Evolutionary conservation across 2,113 vertebrate species (phyloP).

Genomic region (Scomber japonicus): DNA sequence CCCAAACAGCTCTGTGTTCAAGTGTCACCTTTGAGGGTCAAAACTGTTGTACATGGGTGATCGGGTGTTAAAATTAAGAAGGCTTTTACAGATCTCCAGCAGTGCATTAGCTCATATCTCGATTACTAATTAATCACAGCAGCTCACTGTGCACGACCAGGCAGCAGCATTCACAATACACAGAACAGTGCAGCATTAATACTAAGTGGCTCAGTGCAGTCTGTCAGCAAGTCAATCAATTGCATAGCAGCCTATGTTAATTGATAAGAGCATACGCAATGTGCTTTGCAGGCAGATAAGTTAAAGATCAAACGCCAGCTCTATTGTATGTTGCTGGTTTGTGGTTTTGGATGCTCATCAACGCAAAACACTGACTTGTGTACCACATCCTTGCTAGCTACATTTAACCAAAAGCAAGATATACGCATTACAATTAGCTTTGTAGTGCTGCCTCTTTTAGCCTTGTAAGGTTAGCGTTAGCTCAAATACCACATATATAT

Average conservation of each 20-base stretch:
- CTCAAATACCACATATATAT: slow-evolving; percentile 32
- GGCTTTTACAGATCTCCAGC: slow-evolving; percentile 19
- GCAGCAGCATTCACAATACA: slow-evolving; percentile 38
- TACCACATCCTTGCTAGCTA: slow-evolving; percentile 25
- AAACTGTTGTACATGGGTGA: background rate
- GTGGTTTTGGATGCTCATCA: slow-evolving; percentile 17
- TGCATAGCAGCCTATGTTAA: slow-evolving; percentile 35
- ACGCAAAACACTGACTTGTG: slow-evolving; percentile 17
- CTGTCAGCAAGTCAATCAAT: slow-evolving; percentile 56
- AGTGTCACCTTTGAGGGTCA: slow-evolving; percentile 9
- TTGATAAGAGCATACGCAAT: slow-evolving; percentile 33
- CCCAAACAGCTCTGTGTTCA: background rate
- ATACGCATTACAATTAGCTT: slow-evolving; percentile 73
- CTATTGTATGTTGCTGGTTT: background rate
- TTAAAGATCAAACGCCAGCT: slow-evolving; percentile 9
- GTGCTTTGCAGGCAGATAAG: slow-evolving; percentile 7
- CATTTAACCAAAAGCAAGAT: slow-evolving; percentile 52
- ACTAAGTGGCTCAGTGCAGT: slow-evolving; percentile 46
- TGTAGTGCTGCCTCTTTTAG: slow-evolving; percentile 47
- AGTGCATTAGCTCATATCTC: background rate
- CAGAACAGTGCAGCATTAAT: slow-evolving; percentile 56
- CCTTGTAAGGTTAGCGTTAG: slow-evolving; percentile 57
- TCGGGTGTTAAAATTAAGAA: background rate
- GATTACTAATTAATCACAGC: slow-evolving; percentile 73
- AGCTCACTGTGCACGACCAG: slow-evolving; percentile 42